A percentile compares a stretch with the other conserved stretches of the same genome.
These are phyloP conservation scores for Coregonus clupeaformis DNA, from an alignment of 2,113 vertebrate genomes.

Conservation along the genomic window DNA sequence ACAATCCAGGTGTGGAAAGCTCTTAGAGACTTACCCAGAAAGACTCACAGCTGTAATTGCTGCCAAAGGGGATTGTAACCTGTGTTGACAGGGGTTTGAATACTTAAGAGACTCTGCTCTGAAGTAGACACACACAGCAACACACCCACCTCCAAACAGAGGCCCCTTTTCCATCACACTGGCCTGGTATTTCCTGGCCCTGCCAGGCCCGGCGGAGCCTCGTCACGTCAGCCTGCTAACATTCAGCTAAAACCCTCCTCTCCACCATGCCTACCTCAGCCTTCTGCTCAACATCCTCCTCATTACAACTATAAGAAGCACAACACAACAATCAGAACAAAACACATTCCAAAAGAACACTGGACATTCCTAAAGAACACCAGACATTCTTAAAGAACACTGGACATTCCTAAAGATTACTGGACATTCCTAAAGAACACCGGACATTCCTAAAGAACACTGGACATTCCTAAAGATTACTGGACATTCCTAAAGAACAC, in stretches of 20 bases:
- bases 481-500: constrained; percentile 2
- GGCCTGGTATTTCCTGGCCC: constrained; percentile 91
- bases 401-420: too few relatives aligned
- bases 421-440: constrained; percentile 3
- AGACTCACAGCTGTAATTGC: too few relatives aligned
- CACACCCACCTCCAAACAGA: constrained; percentile 35
- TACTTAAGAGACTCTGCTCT: constrained; percentile 28
- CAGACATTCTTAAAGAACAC: too few relatives aligned
- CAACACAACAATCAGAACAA: constrained; percentile 27
- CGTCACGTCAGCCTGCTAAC: constrained; percentile 52
- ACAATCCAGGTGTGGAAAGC: too few relatives aligned
- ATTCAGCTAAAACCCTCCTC: constrained; percentile 32
- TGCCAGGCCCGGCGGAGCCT: constrained; percentile 51
- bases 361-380: too few relatives aligned
- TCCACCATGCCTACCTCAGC: constrained; percentile 14
- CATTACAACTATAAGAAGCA: constrained; percentile 29
- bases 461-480: too few relatives aligned
- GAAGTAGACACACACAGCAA: constrained; percentile 9
- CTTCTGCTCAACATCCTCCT: constrained; percentile 32
- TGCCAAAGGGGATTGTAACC: neutral
- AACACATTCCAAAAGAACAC: constrained; percentile 21
- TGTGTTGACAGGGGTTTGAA: constrained; percentile 23
- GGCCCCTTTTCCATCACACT: constrained; percentile 69
- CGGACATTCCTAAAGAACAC: constrained; percentile 19
- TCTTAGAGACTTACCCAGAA: too few relatives aligned